Conservation (phyloP, 2,797 vertebrate genomes). For the Amblyopsis hoosieri region DNA sequence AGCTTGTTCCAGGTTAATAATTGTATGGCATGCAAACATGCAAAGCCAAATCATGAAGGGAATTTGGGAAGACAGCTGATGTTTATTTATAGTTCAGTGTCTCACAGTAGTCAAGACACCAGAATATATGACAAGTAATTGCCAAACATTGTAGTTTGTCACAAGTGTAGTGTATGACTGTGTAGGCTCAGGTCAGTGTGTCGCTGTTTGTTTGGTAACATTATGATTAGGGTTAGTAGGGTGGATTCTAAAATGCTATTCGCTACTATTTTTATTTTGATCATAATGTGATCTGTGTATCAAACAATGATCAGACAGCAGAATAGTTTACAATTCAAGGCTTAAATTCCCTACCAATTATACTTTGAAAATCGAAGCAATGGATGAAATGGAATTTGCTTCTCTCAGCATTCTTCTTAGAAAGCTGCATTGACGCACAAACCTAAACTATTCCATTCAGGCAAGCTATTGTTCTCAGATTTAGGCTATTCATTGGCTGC, state of each 20-base stretch:
- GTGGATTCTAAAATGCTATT: too few species aligned
- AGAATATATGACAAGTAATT: slow-evolving; percentile 32
- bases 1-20: too few species aligned
- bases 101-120: slow-evolving; percentile 20
- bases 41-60: background rate
- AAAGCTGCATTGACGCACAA: slow-evolving; percentile 47
- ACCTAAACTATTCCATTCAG: slow-evolving; percentile 48
- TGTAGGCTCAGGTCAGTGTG: background rate
- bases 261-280: background rate
- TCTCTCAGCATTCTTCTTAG: slow-evolving; percentile 53
- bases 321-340: slow-evolving; percentile 47
- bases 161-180: background rate
- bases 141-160: background rate
- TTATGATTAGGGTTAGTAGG: too few species aligned
- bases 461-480: slow-evolving; percentile 30
- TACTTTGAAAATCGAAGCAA: slow-evolving; percentile 62
- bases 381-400: slow-evolving; percentile 68
- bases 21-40: too few species aligned
- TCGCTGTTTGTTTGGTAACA: background rate
- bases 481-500: too few species aligned
- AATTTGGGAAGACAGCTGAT: slow-evolving; percentile 66
- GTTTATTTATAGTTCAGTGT: slow-evolving; percentile 62
- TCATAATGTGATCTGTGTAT: background rate
- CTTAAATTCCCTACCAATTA: slow-evolving; percentile 39
- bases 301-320: slow-evolving; percentile 21